Base-by-base conservation (phyloP, 2,113 vertebrate genomes). In the Xiphophorus couchianus region DNA sequence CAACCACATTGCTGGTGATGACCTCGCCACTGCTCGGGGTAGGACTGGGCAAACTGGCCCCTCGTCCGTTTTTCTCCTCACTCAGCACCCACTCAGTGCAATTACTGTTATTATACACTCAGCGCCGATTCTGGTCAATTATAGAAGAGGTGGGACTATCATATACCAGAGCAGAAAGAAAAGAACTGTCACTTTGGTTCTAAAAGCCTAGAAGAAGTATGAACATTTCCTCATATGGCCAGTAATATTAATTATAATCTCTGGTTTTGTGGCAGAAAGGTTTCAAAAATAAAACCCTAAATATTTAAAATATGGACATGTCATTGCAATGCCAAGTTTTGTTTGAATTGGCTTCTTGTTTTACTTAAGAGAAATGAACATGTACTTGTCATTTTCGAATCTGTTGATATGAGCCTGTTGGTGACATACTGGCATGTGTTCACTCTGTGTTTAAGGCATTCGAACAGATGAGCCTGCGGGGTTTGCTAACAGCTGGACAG, bases 401-500 rank as follows among this genome's bases (percentile, higher is more conserved):
- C 9, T n/a, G 10, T 37, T 13, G 12, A 37, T 12, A 13, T 66
- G 33, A 54, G 13, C n/a, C 39, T 44, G 5, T 14, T 44, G 22
- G 12, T 67, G 15, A 17, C 37, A 15, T 17, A 42, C 4, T 25
- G 35, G 25, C 30, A 27, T 66, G 71, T 80, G 54, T 66, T 81
- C 67, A 11, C 10, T 82, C 63, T 86, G 54, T 84, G 61, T 74
- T 81, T 65, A 33, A 95, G 95, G 92, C 42, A 77, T 93, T 77
- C 90, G 72, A 48, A 97, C 96, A 70, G 96, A 97, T 82, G 96
- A 98, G 62, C 93, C 97, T 73, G 96, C 96, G 67, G 88, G 94
- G 84, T 98, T 99, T 95, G 97, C 94, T 69, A 98, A 98, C 91
- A 98, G 96, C 80, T 99, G 98, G 98, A 86, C 84, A 9, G 94